These are phyloP conservation scores for Neopipo cinnamomea DNA, from an alignment of 2,113 vertebrate genomes.

Conservation along the genomic window DNA sequence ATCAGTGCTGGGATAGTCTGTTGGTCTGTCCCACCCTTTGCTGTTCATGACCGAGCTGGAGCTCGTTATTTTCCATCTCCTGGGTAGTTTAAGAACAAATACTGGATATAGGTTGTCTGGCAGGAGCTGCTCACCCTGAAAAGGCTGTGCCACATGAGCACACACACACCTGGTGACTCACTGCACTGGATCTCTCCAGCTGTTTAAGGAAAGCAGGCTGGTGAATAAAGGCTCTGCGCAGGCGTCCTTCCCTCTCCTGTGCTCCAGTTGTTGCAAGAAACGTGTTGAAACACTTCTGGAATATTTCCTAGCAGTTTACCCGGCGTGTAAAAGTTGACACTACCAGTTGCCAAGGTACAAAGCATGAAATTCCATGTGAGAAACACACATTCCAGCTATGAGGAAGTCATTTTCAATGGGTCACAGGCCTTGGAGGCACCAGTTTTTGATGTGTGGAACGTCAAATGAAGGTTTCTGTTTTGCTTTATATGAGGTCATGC, in stretches of 20 bases:
- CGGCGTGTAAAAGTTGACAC: not conserved
- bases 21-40: not conserved
- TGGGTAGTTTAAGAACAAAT: not conserved
- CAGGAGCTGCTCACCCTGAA: not conserved
- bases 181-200: not conserved
- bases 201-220: not conserved
- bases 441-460: not conserved
- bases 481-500: not conserved
- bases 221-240: not conserved
- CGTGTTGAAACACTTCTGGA: not conserved
- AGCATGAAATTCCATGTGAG: not conserved
- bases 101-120: rapidly evolving
- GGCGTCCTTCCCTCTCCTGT: not conserved
- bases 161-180: not conserved
- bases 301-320: not conserved
- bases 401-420: not conserved
- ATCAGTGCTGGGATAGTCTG: not conserved
- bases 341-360: too few species aligned
- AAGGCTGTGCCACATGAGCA: not conserved
- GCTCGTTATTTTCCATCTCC: not conserved
- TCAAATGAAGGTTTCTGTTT: not conserved
- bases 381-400: rapidly evolving
- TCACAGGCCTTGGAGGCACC: not conserved
- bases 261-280: not conserved
- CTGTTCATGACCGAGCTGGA: not conserved